Percentiles rank a stretch among this genome's conserved stretches.
phyloP scores from a whole-genome alignment of 2,888 invertebrate genomes.

The Rhimphoctona megacephalus region DNA sequence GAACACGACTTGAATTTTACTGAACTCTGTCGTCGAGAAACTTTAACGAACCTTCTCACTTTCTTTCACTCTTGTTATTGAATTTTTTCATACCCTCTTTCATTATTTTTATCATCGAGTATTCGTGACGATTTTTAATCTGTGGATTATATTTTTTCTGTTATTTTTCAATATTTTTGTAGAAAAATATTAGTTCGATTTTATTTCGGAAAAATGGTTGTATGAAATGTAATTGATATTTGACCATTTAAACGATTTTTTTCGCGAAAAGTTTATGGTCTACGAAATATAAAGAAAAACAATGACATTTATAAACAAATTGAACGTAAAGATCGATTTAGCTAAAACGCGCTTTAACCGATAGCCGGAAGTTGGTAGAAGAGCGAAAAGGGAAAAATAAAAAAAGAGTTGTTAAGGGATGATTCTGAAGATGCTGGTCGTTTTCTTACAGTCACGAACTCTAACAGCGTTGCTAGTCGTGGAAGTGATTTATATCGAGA shows the following conservation, averaged over 20 bases:
- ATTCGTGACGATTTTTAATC: not conserved
- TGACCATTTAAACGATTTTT: too few species aligned
- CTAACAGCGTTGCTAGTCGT: constrained; percentile 71
- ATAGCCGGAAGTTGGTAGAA: constrained; percentile 62
- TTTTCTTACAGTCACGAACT: constrained; percentile 70
- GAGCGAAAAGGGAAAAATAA: constrained; percentile 25
- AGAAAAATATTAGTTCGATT: too few species aligned
- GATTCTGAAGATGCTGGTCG: constrained; percentile 49
- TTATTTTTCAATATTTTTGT: not conserved
- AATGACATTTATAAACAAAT: not conserved
- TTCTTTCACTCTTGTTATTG: not conserved
- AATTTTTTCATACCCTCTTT: not conserved
- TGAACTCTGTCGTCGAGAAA: constrained; percentile 41
- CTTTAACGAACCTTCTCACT: constrained; percentile 20
- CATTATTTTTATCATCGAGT: not conserved
- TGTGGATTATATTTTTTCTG: not conserved
- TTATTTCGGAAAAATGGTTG: too few species aligned
- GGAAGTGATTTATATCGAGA: constrained; percentile 79
- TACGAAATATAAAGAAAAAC: too few species aligned
- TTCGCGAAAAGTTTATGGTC: too few species aligned
- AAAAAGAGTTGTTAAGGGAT: constrained; percentile 16
- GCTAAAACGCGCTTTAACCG: not conserved
- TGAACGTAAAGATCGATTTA: not conserved
- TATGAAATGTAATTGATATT: too few species aligned
- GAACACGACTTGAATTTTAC: constrained; percentile 23